Percentiles rank a stretch among this genome's conserved stretches.
Evolutionary conservation across 1,140 invertebrate genomes (phyloP).

Genomic region (Fopius arisanus): DNA sequence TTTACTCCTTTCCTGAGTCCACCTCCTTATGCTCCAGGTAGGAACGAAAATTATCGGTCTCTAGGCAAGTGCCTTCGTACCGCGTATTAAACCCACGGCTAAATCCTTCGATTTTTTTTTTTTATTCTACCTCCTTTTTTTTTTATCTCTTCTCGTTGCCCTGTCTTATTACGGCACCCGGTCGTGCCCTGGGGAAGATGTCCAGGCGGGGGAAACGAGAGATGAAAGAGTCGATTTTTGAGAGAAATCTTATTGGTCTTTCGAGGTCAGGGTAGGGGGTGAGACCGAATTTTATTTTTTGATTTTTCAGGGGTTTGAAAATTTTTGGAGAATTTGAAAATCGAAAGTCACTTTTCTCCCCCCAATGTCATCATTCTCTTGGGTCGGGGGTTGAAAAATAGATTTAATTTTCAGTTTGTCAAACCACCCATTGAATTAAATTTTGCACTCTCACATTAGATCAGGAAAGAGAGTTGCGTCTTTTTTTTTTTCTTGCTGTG

Average conservation of each 20-base stretch:
- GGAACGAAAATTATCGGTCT: slow-evolving; percentile 30
- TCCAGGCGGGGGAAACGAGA: not conserved
- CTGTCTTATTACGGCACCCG: slow-evolving; percentile 19
- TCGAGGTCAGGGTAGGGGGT: too few relatives aligned
- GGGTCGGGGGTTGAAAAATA: too few relatives aligned
- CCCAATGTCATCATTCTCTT: too few relatives aligned
- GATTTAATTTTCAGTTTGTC: too few relatives aligned
- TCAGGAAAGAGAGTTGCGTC: not conserved
- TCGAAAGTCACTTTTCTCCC: too few relatives aligned
- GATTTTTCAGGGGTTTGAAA: too few relatives aligned
- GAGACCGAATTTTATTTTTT: too few relatives aligned
- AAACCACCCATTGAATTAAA: not conserved
- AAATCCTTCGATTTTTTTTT: not conserved
- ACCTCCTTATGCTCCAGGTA: slow-evolving; percentile 7
- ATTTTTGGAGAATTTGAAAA: too few relatives aligned
- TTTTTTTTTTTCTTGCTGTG: not conserved
- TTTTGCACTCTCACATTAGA: not conserved
- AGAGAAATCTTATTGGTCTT: too few relatives aligned
- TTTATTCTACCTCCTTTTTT: not conserved
- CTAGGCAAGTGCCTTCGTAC: slow-evolving; percentile 24
- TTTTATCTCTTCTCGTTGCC: not conserved
- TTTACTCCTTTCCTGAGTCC: not conserved
- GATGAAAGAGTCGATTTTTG: not conserved
- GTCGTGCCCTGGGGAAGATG: not conserved
- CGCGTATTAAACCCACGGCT: not conserved